A percentile compares a stretch with the other conserved stretches of the same genome.
Evolutionary conservation across 2,888 invertebrate genomes (phyloP).

Genomic region (Amiota communis): DNA sequence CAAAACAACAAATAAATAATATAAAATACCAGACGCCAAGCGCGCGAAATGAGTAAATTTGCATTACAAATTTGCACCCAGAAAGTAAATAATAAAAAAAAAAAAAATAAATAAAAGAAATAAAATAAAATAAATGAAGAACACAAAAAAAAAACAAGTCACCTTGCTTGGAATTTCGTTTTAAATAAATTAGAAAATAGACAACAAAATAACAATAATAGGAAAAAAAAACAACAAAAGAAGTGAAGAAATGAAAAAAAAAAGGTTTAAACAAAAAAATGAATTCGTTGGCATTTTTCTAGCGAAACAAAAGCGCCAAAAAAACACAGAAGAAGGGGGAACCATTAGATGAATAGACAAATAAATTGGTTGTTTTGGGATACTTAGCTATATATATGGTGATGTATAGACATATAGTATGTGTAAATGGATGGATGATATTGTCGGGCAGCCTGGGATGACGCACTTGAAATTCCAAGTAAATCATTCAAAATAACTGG

Average conservation of each 20-base stretch:
- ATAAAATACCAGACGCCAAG: conserved; percentile 41
- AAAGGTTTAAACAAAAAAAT: background rate
- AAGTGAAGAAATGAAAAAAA: background rate
- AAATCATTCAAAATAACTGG: conserved; percentile 62
- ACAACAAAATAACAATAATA: conserved; percentile 19
- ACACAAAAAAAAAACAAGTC: conserved; percentile 52
- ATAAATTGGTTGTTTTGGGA: background rate
- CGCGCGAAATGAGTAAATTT: conserved; percentile 50
- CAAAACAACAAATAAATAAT: conserved; percentile 18
- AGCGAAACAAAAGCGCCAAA: conserved; percentile 40
- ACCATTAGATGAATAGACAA: background rate
- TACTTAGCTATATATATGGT: background rate
- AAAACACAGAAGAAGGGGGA: conserved; percentile 31
- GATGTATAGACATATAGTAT: background rate
- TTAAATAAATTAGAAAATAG: conserved; percentile 20
- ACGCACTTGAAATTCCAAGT: conserved; percentile 65
- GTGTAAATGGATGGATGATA: background rate
- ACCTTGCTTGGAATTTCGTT: conserved; percentile 67
- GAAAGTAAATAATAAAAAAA: conserved; percentile 44
- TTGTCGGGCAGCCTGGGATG: conserved; percentile 39
- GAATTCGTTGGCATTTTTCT: conserved; percentile 49
- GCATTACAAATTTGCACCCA: conserved; percentile 65
- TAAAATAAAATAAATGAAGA: conserved; percentile 3
- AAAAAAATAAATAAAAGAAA: conserved; percentile 31
- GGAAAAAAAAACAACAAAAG: conserved; percentile 11